Base-by-base conservation (phyloP, 2,888 invertebrate species). In the Hirtodrosophila alboralis region DNA sequence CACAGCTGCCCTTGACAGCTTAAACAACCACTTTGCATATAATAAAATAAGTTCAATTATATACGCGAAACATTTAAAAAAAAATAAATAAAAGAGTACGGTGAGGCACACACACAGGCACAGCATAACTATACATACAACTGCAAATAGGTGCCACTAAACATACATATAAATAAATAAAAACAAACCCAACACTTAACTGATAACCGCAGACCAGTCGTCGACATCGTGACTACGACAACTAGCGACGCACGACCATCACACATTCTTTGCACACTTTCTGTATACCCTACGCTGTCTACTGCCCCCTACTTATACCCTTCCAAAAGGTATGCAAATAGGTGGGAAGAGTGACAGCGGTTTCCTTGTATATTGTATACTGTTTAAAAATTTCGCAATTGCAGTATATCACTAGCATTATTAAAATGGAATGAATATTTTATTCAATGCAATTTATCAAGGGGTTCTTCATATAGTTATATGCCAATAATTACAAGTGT, bases 131-230 rank as follows among this genome's bases (percentile, higher is more conserved):
- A 40, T 40, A 37, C 34, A 23, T 51, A 30, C 30, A 16, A 62
- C 51, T 51, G 80, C 62, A 72, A 65, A 79, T 79, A 85, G 72
- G 65, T 67, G 80, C 56, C 73, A 68, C 68, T 75, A 83, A 83
- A 75, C 59, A 75, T 49, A 84, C 54, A 75, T 58, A 59, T 14
- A 62, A 45, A 59, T 48, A 60, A 68, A 79, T 51, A 53, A 79
- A 84, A 85, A 85, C 80, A 85, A 72, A 79, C 60, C 64, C 48
- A 61, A 68, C 52, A 53, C 54, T 54, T 23, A 48, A 47, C 86
- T 79, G 78, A 79, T 79, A 85, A 79, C 80, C 84, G 56, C 76
- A 83, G 60, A 68, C 56, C 69, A 73, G 69, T 18, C 47, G 75
- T 58, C 58, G 75, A 49, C 59, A 27, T 71, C 71, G 71, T 71